phyloP scores from a whole-genome alignment of 1,140 invertebrate species.

The Caenorhabditis inopinata region DNA sequence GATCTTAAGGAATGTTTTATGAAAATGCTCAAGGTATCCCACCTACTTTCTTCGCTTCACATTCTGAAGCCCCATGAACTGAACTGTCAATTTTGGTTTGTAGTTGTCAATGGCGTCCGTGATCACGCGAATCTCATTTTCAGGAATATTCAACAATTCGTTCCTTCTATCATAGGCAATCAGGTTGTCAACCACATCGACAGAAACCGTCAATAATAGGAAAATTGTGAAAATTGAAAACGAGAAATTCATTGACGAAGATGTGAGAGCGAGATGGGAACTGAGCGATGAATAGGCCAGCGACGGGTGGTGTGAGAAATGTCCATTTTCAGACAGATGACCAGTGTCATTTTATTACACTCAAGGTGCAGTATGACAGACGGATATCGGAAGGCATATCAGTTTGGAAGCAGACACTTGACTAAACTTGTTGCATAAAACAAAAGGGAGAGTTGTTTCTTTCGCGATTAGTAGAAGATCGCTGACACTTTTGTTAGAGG shows the following conservation, averaged over 20 bases:
- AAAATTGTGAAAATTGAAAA: neutral
- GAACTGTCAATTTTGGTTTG: conserved; percentile 3
- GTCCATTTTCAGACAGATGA: conserved; percentile 5
- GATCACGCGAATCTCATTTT: conserved; percentile 10
- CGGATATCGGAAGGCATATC: neutral
- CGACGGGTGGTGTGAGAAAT: neutral
- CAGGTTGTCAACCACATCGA: neutral
- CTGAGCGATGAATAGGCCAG: neutral
- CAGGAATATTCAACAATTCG: conserved; percentile 2
- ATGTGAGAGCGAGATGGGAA: neutral
- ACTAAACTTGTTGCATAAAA: conserved; percentile 29
- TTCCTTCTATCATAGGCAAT: conserved; percentile 4
- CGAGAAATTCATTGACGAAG: neutral
- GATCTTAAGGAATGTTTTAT: neutral
- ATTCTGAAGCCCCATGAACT: neutral
- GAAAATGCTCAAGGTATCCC: neutral
- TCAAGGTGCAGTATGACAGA: conserved; percentile 23
- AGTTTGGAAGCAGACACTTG: neutral
- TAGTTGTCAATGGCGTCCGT: conserved; percentile 9
- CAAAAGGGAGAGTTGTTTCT: conserved; percentile 4
- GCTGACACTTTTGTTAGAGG: too few species aligned
- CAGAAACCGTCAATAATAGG: neutral
- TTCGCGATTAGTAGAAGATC: too few species aligned
- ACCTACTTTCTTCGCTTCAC: conserved; percentile 13
- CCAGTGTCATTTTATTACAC: conserved; percentile 28